phyloP scores from a whole-genome alignment of 1,140 invertebrate species.

The Hylaeus volcanicus region DNA sequence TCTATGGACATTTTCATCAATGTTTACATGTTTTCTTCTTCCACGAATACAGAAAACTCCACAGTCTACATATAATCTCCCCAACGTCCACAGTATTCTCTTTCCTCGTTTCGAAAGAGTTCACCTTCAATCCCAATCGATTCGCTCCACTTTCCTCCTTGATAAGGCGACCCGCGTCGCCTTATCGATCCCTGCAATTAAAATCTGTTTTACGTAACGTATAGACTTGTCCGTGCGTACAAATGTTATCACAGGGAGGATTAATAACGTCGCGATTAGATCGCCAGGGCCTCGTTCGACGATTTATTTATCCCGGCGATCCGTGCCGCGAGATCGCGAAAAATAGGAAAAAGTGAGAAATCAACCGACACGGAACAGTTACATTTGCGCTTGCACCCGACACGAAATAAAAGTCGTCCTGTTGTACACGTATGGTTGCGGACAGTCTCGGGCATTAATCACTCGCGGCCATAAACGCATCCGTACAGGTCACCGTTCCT shows the following conservation, averaged over 20 bases:
- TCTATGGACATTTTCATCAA: too few relatives aligned
- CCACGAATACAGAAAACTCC: too few relatives aligned
- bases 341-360: not conserved
- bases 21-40: too few relatives aligned
- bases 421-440: not conserved
- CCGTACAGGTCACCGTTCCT: not conserved
- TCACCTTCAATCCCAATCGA: not conserved
- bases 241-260: slow-evolving; percentile 29
- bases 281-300: not conserved
- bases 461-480: not conserved
- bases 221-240: slow-evolving; percentile 17
- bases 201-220: slow-evolving; percentile 21
- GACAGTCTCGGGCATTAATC: slow-evolving; percentile 15
- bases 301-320: slow-evolving; percentile 22
- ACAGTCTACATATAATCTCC: too few relatives aligned
- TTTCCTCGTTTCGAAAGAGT: not conserved
- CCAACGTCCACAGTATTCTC: not conserved
- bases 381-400: not conserved
- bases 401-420: not conserved
- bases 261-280: not conserved
- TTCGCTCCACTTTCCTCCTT: slow-evolving; percentile 18
- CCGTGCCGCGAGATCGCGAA: not conserved
- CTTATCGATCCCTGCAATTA: slow-evolving; percentile 24
- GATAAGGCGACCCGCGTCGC: slow-evolving; percentile 3
- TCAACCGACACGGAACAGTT: slow-evolving; percentile 3